Conservation (phyloP, 2,797 vertebrate genomes). For the Anas acuta region DNA sequence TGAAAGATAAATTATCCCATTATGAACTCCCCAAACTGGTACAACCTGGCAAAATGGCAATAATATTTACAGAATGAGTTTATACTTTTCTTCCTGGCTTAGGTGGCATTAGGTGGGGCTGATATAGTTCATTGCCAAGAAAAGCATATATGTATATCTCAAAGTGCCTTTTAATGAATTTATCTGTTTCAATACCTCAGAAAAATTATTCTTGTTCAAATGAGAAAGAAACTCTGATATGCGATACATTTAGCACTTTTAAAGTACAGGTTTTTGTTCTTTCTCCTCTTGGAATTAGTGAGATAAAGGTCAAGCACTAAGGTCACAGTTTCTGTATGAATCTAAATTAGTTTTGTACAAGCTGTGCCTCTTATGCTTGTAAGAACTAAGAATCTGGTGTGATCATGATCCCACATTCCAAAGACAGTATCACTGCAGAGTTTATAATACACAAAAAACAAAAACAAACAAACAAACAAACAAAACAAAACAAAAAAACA, state of each 20-base stretch:
- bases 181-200: neutral
- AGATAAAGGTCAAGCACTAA: neutral
- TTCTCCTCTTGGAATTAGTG: neutral
- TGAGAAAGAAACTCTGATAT: neutral
- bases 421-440: neutral
- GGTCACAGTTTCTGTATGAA: neutral
- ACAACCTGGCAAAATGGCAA: constrained; percentile 1
- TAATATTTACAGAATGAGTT: constrained; percentile 25
- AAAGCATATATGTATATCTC: neutral
- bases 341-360: neutral
- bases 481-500: neutral
- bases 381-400: neutral
- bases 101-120: neutral
- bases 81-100: constrained; percentile 22
- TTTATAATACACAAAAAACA: neutral
- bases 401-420: neutral
- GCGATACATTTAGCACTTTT: neutral
- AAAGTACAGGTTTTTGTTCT: neutral
- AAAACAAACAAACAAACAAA: too few species aligned
- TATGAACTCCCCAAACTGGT: neutral
- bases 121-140: neutral
- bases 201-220: neutral
- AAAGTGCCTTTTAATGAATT: neutral
- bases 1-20: constrained; percentile 4
- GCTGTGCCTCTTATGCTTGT: neutral